phyloP scores from a whole-genome alignment of 2,888 invertebrate species.

The Eudasyphora cyanicolor region DNA sequence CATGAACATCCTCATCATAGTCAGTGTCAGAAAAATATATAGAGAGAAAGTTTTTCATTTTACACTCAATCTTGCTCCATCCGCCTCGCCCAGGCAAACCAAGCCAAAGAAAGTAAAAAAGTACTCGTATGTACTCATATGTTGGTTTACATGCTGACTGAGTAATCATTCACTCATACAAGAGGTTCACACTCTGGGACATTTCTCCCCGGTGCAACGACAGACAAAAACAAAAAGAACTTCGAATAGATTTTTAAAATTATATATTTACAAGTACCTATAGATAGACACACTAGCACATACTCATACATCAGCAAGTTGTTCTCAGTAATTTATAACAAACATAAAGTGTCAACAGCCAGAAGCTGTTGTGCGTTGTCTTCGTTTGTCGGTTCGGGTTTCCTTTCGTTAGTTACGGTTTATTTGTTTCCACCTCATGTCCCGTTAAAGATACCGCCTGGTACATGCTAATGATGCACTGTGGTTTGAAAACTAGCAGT shows the following conservation, averaged over 20 bases:
- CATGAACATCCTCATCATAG: not conserved
- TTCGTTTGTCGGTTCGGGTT: not conserved
- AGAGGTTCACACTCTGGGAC: not conserved
- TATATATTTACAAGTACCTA: not conserved
- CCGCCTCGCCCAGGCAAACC: not conserved
- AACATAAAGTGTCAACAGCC: slow-evolving; percentile 42
- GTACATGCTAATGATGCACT: not conserved
- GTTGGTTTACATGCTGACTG: not conserved
- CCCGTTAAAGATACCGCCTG: not conserved
- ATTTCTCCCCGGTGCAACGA: not conserved
- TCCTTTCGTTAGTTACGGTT: slow-evolving; percentile 1
- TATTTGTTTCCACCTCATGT: slow-evolving; percentile 16
- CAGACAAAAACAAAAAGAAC: not conserved
- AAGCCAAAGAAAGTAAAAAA: no score
- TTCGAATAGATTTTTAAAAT: not conserved
- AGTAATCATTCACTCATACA: not conserved
- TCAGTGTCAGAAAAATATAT: slow-evolving; percentile 11
- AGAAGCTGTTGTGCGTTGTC: slow-evolving; percentile 20
- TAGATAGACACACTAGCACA: not conserved
- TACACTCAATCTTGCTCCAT: slow-evolving; percentile 2
- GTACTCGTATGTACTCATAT: no score
- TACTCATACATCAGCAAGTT: no score
- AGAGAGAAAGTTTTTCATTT: not conserved
- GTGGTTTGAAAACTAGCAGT: not conserved
- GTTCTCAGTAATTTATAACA: slow-evolving; percentile 1